Base-by-base conservation (phyloP, 2,797 vertebrate species). In the Sebastes paucispinis region DNA sequence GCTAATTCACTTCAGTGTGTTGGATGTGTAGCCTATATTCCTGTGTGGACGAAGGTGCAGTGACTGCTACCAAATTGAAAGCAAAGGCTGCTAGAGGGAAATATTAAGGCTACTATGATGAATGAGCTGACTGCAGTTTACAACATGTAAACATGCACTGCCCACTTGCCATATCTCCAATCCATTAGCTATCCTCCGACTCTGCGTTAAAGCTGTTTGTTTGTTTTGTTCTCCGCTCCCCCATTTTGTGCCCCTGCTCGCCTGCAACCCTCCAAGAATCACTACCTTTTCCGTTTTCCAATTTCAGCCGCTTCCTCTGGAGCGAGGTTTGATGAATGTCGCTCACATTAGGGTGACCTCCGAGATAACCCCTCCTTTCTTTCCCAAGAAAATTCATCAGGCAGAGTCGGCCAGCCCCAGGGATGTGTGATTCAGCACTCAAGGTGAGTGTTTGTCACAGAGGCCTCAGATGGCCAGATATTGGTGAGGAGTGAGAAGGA, bases 361-460 rank as follows among this genome's bases (percentile, higher is more conserved):
- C 50, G 83, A 93, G 94, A 95, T 95, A 94, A 94, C 94, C 94
- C 88, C 87, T 81, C 91, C 91, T 92, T 94, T 94, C 93, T 94
- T 90, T 90, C 84, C 81, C 73, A 79, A 88, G 92, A 93, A 94
- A 94, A 95, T 95, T 94, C 94, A 95, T 95, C 94, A 95, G 94
- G 88, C 91, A 87, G 92, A 93, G 88, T 91, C 66, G 58, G 83
- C 78, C 85, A 86, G 90, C 93, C 92, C 91, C 78, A 71, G 92
- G 93, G 93, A 94, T 88, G 81, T 85, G 94, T 92, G 93, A 94
- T 93, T 94, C 93, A 92, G 90, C 92, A 94, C 93, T 96, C 95
- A 96, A 95, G 93, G 92, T 95, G 95, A 94, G 91, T 94, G 95
- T 95, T 96, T 96, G 96, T 96, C 96, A 94, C 94, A 79, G 80